A percentile compares a stretch with the other conserved stretches of the same genome.
Conservation (phyloP, 2,113 vertebrate species). For the Riparia riparia region DNA sequence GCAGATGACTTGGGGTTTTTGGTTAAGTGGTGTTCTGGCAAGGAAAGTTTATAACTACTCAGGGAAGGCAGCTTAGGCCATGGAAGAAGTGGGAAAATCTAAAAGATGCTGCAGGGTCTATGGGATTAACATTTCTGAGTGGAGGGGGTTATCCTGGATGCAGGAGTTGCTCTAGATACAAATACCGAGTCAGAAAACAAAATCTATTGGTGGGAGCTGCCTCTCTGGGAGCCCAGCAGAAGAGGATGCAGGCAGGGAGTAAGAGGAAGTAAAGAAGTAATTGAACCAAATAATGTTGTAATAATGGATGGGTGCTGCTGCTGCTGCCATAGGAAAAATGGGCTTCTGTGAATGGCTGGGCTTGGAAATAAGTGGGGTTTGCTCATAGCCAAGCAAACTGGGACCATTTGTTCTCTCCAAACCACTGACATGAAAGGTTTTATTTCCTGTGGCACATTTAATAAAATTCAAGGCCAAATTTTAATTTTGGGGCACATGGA, state of each 20-base stretch:
- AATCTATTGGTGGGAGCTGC: neutral
- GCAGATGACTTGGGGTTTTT: neutral
- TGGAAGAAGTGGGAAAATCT: neutral
- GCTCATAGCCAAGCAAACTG: neutral
- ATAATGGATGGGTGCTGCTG: neutral
- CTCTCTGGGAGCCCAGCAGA: neutral
- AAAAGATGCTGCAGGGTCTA: neutral
- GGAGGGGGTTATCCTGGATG: neutral
- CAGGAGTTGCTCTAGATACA: neutral
- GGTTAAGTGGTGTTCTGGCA: constrained; percentile 31
- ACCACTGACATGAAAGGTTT: neutral
- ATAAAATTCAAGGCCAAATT: neutral
- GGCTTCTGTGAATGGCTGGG: neutral
- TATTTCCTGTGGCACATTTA: neutral
- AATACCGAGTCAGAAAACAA: neutral
- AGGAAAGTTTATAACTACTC: constrained; percentile 27
- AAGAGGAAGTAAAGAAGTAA: neutral
- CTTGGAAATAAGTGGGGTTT: neutral
- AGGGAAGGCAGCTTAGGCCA: neutral
- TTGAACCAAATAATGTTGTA: neutral
- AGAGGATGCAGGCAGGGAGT: neutral
- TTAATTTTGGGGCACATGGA: neutral
- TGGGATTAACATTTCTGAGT: constrained; percentile 1
- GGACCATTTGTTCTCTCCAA: neutral
- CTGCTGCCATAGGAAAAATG: neutral